Percentiles rank a stretch among this genome's conserved stretches.
These are phyloP conservation scores for Anisognathus igniventris DNA, from an alignment of 2,797 vertebrate genomes.

Conservation along the genomic window DNA sequence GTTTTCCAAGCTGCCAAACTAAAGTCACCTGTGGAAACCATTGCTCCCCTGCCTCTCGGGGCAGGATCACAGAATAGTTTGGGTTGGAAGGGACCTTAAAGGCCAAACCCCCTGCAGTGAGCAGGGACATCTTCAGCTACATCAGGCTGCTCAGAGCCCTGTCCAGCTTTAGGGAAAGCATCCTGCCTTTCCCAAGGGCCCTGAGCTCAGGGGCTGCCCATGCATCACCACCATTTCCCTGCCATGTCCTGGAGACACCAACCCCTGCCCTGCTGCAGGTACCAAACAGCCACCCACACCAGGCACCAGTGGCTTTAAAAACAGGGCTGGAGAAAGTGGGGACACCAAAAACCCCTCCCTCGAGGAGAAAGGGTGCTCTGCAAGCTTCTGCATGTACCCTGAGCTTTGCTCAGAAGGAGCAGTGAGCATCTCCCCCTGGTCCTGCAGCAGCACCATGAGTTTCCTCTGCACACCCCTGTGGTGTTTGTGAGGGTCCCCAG, in stretches of 20 bases:
- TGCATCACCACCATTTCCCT: background rate
- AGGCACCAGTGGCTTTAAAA: background rate
- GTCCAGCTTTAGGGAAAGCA: background rate
- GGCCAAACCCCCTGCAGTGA: background rate
- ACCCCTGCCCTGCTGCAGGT: background rate
- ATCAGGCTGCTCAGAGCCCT: background rate
- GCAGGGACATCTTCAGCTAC: background rate
- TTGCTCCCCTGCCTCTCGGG: background rate
- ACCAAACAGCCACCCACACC: background rate
- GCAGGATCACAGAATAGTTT: background rate
- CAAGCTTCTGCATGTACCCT: background rate
- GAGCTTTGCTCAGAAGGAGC: background rate
- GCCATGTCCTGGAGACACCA: background rate
- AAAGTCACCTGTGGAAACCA: background rate
- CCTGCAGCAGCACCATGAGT: accelerated
- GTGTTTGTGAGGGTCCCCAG: too few species aligned
- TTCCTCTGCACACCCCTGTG: background rate
- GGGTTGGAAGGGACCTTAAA: background rate
- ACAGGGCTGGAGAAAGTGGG: accelerated
- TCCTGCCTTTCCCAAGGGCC: background rate
- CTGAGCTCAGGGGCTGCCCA: accelerated
- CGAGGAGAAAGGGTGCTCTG: background rate
- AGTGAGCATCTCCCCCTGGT: background rate
- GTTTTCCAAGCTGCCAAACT: background rate
- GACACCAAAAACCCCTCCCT: background rate